Conservation (phyloP, 2,888 invertebrate species). For the Blastobasis adustella region DNA sequence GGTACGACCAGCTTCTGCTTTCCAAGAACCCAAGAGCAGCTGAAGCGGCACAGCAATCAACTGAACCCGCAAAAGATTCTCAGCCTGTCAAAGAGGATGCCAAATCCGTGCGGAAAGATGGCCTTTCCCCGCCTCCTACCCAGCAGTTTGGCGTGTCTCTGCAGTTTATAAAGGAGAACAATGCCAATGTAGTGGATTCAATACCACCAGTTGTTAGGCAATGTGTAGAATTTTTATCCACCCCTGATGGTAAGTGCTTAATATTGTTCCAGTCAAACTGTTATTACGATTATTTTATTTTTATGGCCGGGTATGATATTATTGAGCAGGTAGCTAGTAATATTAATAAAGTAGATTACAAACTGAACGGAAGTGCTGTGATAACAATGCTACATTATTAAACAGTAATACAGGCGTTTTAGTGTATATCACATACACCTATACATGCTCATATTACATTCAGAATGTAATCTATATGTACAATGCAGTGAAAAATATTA, state of each 20-base stretch:
- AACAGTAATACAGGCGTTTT: too few species aligned
- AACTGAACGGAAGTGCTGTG: background rate
- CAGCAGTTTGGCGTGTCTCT: conserved; percentile 98
- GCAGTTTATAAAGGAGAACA: conserved; percentile 92
- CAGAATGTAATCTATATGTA: too few species aligned
- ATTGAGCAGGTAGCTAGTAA: too few species aligned
- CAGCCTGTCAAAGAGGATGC: too few species aligned
- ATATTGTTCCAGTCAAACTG: too few species aligned
- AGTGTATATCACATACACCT: background rate
- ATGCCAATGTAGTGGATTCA: conserved; percentile 80
- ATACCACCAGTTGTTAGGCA: conserved; percentile 95
- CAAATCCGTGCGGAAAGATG: conserved; percentile 14
- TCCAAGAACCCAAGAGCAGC: conserved; percentile 69
- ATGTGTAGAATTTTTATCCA: conserved; percentile 92
- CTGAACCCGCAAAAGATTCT: too few species aligned
- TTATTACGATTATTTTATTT: too few species aligned
- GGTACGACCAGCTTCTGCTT: conserved; percentile 85
- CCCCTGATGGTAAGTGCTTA: conserved; percentile 84
- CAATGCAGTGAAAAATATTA: too few species aligned
- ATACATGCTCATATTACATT: too few species aligned
- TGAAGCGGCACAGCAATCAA: conserved; percentile 29
- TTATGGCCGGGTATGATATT: too few species aligned
- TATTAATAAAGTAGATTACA: background rate
- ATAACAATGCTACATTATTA: too few species aligned
- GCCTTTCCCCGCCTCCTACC: conserved; percentile 70